Base-by-base conservation (phyloP, 2,797 vertebrate genomes). In the Pseudochirops corinnae region DNA sequence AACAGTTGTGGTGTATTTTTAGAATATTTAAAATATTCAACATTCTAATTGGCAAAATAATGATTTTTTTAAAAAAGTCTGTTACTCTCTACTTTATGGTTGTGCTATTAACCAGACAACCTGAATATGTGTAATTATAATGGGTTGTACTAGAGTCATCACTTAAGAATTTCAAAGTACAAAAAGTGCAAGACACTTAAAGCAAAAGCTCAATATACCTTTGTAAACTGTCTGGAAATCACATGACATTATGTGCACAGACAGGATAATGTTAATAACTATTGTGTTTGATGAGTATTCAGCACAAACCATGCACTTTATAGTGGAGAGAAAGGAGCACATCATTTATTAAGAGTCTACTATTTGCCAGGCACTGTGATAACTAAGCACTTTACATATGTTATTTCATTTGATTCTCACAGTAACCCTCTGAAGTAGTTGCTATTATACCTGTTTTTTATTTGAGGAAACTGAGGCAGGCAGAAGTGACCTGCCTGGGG, bases 211-310 rank as follows among this genome's bases (percentile, higher is more conserved):
- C 55, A 91, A 56, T 74, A 93, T 90, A 92, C 93, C 94, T 52
- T 90, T 90, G 53, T 96, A 96, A 96, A 92, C n/a, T 94, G 92
- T 55, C 50, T 95, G 50, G 58, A 95, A 96, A 97, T 96, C 82
- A 93, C 12, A 97, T 94, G 90, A 31, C 93, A 60, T 56, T 55
- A 94, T 33, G 91, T 87, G 92, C 82, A 92, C 26, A 94, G 1
- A 93, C 21, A 95, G 91, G 93, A 52, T 92, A 96, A 95, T 92
- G 91, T 91, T 95, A 96, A 91, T 92, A 95, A 95, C 82, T 91
- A 94, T 33, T 93, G 46, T 57, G 95, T n/a, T 62, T 95, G 11
- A 74, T 13, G 16, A 21, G 33, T 7, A 82, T 46, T 11, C 39
- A 39, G 6, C 21, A 82, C n/a, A 39, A 82, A 82, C 67, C 9